Base-by-base conservation (phyloP, 2,888 invertebrate genomes). In the Callyntrura sp. region DNA sequence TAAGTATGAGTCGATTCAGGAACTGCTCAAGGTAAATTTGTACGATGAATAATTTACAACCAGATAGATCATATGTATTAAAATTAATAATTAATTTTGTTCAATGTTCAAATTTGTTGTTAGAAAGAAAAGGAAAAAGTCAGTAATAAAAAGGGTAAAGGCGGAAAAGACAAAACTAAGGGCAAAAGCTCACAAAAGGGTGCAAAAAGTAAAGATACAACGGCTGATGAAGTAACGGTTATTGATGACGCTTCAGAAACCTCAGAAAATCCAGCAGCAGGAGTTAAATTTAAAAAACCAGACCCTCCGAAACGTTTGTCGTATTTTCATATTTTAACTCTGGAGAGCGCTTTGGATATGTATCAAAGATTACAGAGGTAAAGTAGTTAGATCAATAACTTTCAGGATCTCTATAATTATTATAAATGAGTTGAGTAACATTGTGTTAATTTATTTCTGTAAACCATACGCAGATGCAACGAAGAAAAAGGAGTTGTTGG, bases 271-370 rank as follows among this genome's bases (percentile, higher is more conserved):
- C 73, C 60, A 20, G 45, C 20, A 2, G 25, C 73, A 25, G 23
- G 55, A n/a, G 78, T 48, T 43, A 90, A 84, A 57, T 60, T 90
- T 14, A 90, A 79, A 14, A 90, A 88, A 78, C 62, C 81, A 60
- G 90, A 92, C 4, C 62, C 65, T 9, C 83, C 83, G 1, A 84
- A 90, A 28, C 82, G 76, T 8, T 5, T 85, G 12, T 28, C 70
- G 23, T 73, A 78, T 20, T 43, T 12, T 23, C 90, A 92, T 51
- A 91, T 93, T 4, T 65, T 92, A 5, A 90, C 76, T 62, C 51
- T 92, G 57, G 93, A 93, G 23, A 91, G 90, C 62, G 85, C 91
- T 0, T 23, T 62, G 9, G 70, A 88, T 17, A 89, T 91, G 73
- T 23, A 91, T 6, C 65, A 70, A 8, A 60, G 82, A 12, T 11